These are phyloP conservation scores for Zaprionus vittiger DNA, from an alignment of 1,140 invertebrate genomes.

Conservation along the genomic window DNA sequence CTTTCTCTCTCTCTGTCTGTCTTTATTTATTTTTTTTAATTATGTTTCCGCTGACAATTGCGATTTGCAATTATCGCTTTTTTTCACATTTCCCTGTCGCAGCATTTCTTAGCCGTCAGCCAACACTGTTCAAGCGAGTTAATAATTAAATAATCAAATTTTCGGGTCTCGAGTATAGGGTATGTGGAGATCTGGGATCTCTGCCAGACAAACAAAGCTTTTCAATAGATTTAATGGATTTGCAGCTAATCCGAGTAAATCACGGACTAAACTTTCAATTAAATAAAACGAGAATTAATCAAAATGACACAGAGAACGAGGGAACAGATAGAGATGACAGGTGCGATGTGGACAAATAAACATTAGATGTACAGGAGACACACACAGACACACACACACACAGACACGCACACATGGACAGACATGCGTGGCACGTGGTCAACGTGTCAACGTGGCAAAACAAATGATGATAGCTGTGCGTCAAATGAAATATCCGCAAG, in stretches of 20 bases:
- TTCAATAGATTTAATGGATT: constrained; percentile 58
- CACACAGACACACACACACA: constrained; percentile 7
- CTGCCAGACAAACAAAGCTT: background rate
- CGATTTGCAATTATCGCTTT: constrained; percentile 7
- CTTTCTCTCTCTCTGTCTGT: background rate
- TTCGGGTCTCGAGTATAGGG: background rate
- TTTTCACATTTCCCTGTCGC: background rate
- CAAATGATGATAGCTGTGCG: constrained; percentile 77
- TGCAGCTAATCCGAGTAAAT: constrained; percentile 60
- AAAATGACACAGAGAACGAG: constrained; percentile 36
- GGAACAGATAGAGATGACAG: constrained; percentile 58
- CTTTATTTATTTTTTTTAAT: background rate
- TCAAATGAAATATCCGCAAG: constrained; percentile 74
- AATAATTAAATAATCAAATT: background rate
- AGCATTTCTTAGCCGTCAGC: background rate
- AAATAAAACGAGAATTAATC: constrained; percentile 76
- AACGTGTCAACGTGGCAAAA: constrained; percentile 73
- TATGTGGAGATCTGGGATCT: background rate
- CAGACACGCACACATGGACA: background rate
- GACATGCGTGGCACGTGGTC: constrained; percentile 41
- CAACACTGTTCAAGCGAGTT: background rate
- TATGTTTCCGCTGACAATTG: constrained; percentile 8
- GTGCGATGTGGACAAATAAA: constrained; percentile 66
- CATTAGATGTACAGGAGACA: constrained; percentile 40
- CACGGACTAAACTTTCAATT: constrained; percentile 68